A percentile compares a stretch with the other conserved stretches of the same genome.
Conservation (phyloP, 2,113 vertebrate genomes). For the Campylomormyrus tamandua region DNA sequence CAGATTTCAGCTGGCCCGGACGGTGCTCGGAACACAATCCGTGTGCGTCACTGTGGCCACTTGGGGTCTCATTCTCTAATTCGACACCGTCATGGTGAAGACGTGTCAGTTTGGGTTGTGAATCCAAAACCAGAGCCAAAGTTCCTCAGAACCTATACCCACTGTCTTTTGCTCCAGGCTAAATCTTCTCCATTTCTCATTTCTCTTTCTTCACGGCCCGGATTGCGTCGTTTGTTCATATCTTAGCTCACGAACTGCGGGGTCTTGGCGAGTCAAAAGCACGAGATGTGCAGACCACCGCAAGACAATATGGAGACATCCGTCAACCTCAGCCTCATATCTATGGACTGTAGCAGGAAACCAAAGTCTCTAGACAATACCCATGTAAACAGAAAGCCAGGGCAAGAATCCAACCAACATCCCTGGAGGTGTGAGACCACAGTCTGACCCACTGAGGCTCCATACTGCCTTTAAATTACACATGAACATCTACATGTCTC, state of each 20-base stretch:
- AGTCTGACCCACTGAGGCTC: background rate
- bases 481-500: background rate
- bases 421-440: background rate
- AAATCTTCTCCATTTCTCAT: background rate
- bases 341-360: background rate
- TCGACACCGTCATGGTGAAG: background rate
- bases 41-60: background rate
- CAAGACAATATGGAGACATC: background rate
- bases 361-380: background rate
- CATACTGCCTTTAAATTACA: background rate
- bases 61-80: background rate
- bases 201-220: background rate
- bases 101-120: background rate
- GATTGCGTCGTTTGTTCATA: background rate
- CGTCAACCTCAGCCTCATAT: background rate
- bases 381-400: background rate
- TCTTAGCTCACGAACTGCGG: background rate
- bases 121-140: background rate
- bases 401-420: background rate
- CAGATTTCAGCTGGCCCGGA: background rate
- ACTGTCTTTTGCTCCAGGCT: background rate
- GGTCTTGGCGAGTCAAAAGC: background rate
- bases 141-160: background rate
- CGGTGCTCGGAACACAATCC: background rate
- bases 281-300: background rate